Evolutionary conservation across 53 echinoderm and acorn worm genomes (phyloP).

Genomic region (Henricia sp.): DNA sequence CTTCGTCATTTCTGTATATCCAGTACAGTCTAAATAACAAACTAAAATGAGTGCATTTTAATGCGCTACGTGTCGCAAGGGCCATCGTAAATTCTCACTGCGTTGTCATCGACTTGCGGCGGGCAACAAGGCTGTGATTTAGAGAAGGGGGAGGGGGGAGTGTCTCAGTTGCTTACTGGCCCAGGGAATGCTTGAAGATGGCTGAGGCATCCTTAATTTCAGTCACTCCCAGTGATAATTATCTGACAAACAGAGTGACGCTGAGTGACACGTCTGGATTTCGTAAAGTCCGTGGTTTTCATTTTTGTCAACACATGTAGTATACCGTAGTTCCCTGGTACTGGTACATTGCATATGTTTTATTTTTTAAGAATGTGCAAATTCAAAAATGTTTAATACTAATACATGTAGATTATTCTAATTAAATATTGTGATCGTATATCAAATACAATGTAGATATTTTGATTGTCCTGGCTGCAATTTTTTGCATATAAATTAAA

Average conservation of each 20-base stretch:
- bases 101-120: not conserved
- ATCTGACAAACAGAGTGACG: slow-evolving; percentile 28
- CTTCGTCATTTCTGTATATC: too few species aligned
- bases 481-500: too few species aligned
- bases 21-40: too few species aligned
- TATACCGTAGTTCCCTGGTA: too few species aligned
- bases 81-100: not conserved
- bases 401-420: too few species aligned
- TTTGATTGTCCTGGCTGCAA: too few species aligned
- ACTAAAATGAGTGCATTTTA: not conserved
- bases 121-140: not conserved
- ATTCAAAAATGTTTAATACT: too few species aligned
- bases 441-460: too few species aligned
- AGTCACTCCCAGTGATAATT: slow-evolving; percentile 10
- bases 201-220: slow-evolving; percentile 2
- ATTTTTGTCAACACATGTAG: slow-evolving; percentile 21
- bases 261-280: not conserved
- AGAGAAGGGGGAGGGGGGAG: not conserved
- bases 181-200: not conserved
- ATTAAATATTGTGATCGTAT: too few species aligned
- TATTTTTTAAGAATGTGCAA: too few species aligned
- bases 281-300: not conserved
- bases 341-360: too few species aligned
- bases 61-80: not conserved
- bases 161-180: not conserved